Conservation (phyloP, 2,113 vertebrate genomes). For the Apistogramma diplotaenia region DNA sequence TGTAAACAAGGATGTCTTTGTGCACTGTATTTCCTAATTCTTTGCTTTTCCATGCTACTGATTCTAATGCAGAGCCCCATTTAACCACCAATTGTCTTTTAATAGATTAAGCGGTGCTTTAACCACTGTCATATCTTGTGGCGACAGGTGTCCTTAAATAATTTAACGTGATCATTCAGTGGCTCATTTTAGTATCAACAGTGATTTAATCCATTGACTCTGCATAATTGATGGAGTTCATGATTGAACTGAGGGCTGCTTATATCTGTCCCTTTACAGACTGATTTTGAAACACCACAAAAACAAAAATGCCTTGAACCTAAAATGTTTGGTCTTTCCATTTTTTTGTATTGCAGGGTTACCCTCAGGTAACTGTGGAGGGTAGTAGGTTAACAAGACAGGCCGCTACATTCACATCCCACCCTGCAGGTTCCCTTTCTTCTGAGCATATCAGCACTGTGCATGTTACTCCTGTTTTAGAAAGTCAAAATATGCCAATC, state of each 20-base stretch:
- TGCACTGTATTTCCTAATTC: neutral
- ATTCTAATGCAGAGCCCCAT: neutral
- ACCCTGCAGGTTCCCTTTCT: constrained; percentile 23
- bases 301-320: neutral
- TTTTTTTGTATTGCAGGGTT: neutral
- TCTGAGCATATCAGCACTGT: constrained; percentile 25
- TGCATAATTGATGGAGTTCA: neutral
- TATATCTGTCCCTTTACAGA: constrained; percentile 3
- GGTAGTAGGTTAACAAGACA: constrained; percentile 17
- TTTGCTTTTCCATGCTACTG: neutral
- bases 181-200: constrained; percentile 7
- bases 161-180: constrained; percentile 20
- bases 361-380: neutral
- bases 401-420: neutral
- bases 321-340: constrained; percentile 5
- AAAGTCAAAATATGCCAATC: constrained; percentile 48
- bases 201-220: constrained; percentile 32
- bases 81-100: neutral
- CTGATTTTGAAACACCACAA: constrained; percentile 19
- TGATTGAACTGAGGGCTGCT: constrained; percentile 4
- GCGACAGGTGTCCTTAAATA: constrained; percentile 22
- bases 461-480: constrained; percentile 50
- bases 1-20: neutral
- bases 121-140: neutral
- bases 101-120: neutral